Evolutionary conservation across 1,140 invertebrate species (phyloP).

Genomic region (Platyscapa corneri): DNA sequence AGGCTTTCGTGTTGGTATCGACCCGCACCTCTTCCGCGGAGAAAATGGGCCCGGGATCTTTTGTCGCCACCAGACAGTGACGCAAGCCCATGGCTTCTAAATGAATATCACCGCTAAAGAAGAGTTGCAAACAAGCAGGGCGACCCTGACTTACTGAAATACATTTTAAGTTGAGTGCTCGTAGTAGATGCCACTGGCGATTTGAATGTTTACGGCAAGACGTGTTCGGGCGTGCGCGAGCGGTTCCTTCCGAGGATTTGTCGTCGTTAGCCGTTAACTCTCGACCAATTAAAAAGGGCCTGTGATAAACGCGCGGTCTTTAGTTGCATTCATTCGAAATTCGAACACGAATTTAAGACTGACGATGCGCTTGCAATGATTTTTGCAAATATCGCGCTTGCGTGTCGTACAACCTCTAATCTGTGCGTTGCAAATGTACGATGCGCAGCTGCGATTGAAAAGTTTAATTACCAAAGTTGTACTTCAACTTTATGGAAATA

Average conservation of each 20-base stretch:
- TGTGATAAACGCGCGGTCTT: conserved; percentile 11
- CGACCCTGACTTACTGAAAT: conserved; percentile 51
- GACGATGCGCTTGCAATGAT: conserved; percentile 6
- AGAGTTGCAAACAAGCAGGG: not conserved
- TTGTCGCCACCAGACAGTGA: not conserved
- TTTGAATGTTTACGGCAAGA: conserved; percentile 41
- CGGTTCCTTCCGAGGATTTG: not conserved
- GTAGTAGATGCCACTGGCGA: not conserved
- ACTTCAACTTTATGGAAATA: not conserved
- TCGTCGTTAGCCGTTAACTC: not conserved
- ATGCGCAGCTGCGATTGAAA: too few species aligned
- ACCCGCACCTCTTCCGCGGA: not conserved
- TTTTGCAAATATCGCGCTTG: not conserved
- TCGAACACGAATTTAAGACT: not conserved
- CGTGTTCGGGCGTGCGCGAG: conserved; percentile 20
- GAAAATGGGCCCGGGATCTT: not conserved
- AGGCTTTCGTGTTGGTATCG: not conserved
- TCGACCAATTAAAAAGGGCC: not conserved
- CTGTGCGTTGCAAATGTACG: not conserved
- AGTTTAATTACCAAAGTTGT: not conserved
- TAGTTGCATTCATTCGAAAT: too few species aligned
- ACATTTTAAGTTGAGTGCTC: conserved; percentile 45
- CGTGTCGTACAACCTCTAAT: not conserved
- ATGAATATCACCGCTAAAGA: not conserved
- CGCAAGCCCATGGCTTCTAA: not conserved